Conservation (phyloP, 1,140 invertebrate genomes). For the Orchesella cincta region DNA sequence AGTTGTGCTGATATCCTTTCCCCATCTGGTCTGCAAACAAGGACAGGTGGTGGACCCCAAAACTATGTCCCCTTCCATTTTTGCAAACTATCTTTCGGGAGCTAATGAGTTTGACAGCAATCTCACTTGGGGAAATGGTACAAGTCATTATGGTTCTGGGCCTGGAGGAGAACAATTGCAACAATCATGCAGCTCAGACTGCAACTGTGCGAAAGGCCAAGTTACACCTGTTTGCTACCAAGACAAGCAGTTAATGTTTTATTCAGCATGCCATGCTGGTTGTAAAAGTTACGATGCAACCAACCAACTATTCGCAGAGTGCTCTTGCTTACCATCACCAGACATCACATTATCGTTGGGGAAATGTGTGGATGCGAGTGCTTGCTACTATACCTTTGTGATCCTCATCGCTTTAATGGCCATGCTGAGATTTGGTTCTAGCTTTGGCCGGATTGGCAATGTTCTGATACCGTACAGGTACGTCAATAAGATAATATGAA, state of each 20-base stretch:
- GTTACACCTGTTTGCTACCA: conserved; percentile 45
- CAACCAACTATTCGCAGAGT: neutral
- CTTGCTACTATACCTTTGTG: conserved; percentile 47
- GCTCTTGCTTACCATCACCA: conserved; percentile 3
- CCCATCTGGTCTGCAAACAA: conserved; percentile 59
- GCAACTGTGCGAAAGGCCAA: conserved; percentile 39
- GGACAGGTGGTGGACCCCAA: neutral
- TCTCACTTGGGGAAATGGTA: neutral
- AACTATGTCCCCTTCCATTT: no score
- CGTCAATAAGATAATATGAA: neutral
- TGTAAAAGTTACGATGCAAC: conserved; percentile 28
- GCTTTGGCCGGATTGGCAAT: conserved; percentile 51
- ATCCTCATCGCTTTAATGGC: conserved; percentile 48
- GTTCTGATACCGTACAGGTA: conserved; percentile 51
- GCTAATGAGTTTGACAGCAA: neutral
- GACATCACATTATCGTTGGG: neutral
- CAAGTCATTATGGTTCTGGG: no score
- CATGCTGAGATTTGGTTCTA: conserved; percentile 48
- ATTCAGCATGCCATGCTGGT: conserved; percentile 47
- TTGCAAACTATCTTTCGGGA: no score
- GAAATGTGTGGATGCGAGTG: conserved; percentile 43
- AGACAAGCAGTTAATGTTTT: conserved; percentile 39
- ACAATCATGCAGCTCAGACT: conserved; percentile 44
- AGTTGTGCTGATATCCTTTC: conserved; percentile 66
- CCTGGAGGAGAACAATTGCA: neutral